Base-by-base conservation (phyloP, 1,140 invertebrate genomes). In the Calliphora vicina region DNA sequence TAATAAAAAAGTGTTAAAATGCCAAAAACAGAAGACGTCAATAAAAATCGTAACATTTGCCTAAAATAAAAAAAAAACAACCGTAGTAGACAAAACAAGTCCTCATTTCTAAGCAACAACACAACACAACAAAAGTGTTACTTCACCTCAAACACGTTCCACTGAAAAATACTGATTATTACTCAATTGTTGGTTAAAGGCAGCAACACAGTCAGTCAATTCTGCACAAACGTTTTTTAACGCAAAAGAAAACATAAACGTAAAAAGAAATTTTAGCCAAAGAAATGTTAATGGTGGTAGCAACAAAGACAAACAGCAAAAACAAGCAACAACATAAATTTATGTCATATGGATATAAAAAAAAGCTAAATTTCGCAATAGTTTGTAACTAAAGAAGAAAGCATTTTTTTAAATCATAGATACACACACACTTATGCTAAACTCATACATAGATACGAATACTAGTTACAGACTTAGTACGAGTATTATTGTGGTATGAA, bases 291-390 rank as follows among this genome's bases (percentile, higher is more conserved):
- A 57, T 71, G 27, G 29, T 23, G 17, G 45, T 50, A 50, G 45
- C 45, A 50, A 50, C 15, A 43, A 78, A 67, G 4, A 50, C 35
- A 35, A n/a, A 50, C 25, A 35, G 8, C 57, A 83, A 83, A n/a
- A 26, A 80, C 29, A 27, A 20, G 27, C 82, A 81, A 80, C 20
- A 80, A 80, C 35, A 86, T 86, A 35, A 35, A 35, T 35, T 35
- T 35, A 35, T 35, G 35, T 35, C 35, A 35, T 35, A 35, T 35
- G 35, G 6, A 8, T 35, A 35, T 35, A 35, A 35, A 35, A 35
- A 35, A 35, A 35, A 35, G 10, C 35, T 35, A 35, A 35, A 86
- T 86, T 87, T 86, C 86, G 86, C 86, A 87, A 87, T 86, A 87
- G 84, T 86, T 86, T 83, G 84, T 35, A 35, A 35, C 85, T 86